Base-by-base conservation (phyloP, 30 jellyfish, hydroid and myxozoan species). In the Turritopsis rubra region DNA sequence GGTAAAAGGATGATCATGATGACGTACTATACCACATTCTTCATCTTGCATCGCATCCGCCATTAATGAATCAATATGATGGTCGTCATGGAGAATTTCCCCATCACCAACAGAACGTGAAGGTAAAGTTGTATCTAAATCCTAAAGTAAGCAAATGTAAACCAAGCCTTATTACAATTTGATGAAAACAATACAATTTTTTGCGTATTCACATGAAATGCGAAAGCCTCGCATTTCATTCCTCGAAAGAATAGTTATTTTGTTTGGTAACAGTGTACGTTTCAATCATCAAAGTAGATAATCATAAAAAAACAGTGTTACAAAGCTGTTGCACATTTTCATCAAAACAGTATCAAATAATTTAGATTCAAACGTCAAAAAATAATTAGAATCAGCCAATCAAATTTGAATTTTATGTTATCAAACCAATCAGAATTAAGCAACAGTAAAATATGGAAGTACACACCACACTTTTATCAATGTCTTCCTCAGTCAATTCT, bases 11-110 rank as follows among this genome's bases (percentile, higher is more conserved):
- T 41, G 60, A 41, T 3, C 13, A 13, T 41, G 13, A 3, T 5
- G 8, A n/a, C 77, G 28, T 19, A 68, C 77, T 0, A n/a, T 19
- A 27, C 16, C 77, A 68, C 16, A 23, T 8, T 68, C 82, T 17
- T 89, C 95, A 41, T 91, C 97, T 25, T 72, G 82, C 92, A 94
- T 89, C 7, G 99, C 99, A 79, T 94, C 99, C 28, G 96, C 97
- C 95, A 94, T 88, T 84, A 88, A 66, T 18, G 95, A 80, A 74
- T 92, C 93, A 21, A 84, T 88, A 25, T 87, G 73, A 66, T 83
- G 88, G 30, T 89, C 91, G 19, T 22, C 52, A 24, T 74, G 73
- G 18, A 52, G 22, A 0, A 26, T 71, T 24, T 66, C 72, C 5
- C 77, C 21, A 65, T 23, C 73, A n/a, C 28, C 29, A 7, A 71